Base-by-base conservation (phyloP, 2,888 invertebrate genomes). In the Drosophila anceps region DNA sequence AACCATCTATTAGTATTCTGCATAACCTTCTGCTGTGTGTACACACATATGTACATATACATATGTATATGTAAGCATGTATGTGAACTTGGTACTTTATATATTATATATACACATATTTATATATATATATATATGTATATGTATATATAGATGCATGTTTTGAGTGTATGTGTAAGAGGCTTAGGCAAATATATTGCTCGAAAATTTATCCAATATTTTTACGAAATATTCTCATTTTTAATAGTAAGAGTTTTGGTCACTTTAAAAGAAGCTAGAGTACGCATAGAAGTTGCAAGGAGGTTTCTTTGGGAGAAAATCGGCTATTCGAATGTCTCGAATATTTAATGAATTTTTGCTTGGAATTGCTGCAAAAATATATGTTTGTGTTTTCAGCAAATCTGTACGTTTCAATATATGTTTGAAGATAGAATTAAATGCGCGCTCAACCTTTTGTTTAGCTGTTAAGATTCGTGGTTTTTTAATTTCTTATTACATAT, bases 121-220 rank as follows among this genome's bases (percentile, higher is more conserved):
- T n/a, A n/a, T 24, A n/a, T 46, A 27, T 9, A 51, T 57, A 20
- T 46, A 48, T 44, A 64, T 51, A 54, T 20, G 12, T 24, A 46
- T 37, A 29, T 60, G 8, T 41, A n/a, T 33, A 41, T 65, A 44
- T n/a, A 35, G 59, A 48, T 65, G 48, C 33, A 18, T 33, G 41
- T 29, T 8, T 66, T 43, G 31, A 37, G 46, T 41, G 65, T 70
- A 70, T 64, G 44, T 75, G 68, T 74, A 84, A 87, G 89, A 87
- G 89, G 89, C 77, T 69, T 87, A 87, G 80, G 84, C 90, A 87
- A 85, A 89, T 84, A 86, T 88, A 81, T 89, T 85, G 88, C 88
- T 85, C 84, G 80, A 85, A 85, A 89, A 82, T 71, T 59, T 69
- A 62, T 79, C 76, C 73, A 76, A 76, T 86, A 82, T 46, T 79